Conservation (phyloP, 1,140 invertebrate genomes). For the Nephila pilipes region DNA sequence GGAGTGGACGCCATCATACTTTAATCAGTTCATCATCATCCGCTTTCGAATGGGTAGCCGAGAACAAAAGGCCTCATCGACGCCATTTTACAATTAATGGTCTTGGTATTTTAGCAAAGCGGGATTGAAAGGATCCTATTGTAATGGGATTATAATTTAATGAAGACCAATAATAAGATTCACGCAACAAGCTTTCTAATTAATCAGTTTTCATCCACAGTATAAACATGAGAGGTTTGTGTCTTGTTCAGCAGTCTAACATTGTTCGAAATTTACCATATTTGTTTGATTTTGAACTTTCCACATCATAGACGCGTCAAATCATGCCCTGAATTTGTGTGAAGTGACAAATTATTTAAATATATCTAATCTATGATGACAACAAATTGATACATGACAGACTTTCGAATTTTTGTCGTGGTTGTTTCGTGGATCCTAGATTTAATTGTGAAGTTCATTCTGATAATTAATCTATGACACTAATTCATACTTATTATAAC, state of each 20-base stretch:
- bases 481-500: no score
- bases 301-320: background rate
- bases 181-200: slow-evolving; percentile 28
- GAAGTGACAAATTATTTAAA: background rate
- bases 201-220: slow-evolving; percentile 2
- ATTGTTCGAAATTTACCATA: background rate
- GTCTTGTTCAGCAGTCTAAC: background rate
- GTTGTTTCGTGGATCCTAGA: no score
- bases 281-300: background rate
- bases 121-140: slow-evolving; percentile 48
- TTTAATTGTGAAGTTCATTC: no score
- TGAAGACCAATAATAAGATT: slow-evolving; percentile 44
- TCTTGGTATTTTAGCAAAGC: slow-evolving; percentile 26
- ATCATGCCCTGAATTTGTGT: background rate
- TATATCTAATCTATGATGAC: background rate
- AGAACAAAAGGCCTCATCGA: slow-evolving; percentile 20
- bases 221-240: background rate
- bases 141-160: slow-evolving; percentile 62
- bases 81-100: slow-evolving; percentile 64
- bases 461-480: no score
- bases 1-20: slow-evolving; percentile 43
- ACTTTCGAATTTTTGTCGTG: no score
- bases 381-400: no score
- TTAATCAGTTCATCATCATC: slow-evolving; percentile 49
- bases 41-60: slow-evolving; percentile 38